Conservation (phyloP, 2,797 vertebrate species). For the Tenualosa ilisha region DNA sequence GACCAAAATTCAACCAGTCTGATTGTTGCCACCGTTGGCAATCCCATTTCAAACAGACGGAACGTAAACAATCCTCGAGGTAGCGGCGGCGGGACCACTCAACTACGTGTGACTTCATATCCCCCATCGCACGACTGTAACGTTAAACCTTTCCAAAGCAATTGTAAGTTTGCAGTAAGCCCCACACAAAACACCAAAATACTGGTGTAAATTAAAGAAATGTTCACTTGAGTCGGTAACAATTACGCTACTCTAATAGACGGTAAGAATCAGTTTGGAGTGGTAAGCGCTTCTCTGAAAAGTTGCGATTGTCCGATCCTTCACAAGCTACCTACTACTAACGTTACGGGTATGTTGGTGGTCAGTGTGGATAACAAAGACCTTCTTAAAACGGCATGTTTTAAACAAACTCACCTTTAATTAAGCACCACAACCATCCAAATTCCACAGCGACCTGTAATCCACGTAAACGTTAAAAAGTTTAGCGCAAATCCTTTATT, state of each 20-base stretch:
- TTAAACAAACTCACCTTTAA: conserved; percentile 1
- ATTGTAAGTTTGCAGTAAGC: neutral
- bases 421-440: neutral
- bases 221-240: neutral
- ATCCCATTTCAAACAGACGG: neutral
- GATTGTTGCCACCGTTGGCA: neutral
- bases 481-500: neutral
- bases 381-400: neutral
- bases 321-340: neutral
- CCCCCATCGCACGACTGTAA: neutral
- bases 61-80: neutral
- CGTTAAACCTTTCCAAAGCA: neutral
- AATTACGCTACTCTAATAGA: neutral
- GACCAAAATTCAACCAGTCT: neutral
- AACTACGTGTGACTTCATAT: conserved; percentile 8
- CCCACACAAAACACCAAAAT: neutral
- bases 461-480: neutral
- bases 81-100: neutral
- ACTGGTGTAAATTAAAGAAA: neutral
- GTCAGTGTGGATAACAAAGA: neutral
- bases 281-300: conserved; percentile 9
- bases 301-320: conserved; percentile 9
- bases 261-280: neutral
- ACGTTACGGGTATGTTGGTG: neutral
- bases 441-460: neutral